Percentiles rank a stretch among this genome's conserved stretches.
These are phyloP conservation scores for Nephrotoma guestfalica DNA, from an alignment of 2,888 invertebrate species.

Conservation along the genomic window DNA sequence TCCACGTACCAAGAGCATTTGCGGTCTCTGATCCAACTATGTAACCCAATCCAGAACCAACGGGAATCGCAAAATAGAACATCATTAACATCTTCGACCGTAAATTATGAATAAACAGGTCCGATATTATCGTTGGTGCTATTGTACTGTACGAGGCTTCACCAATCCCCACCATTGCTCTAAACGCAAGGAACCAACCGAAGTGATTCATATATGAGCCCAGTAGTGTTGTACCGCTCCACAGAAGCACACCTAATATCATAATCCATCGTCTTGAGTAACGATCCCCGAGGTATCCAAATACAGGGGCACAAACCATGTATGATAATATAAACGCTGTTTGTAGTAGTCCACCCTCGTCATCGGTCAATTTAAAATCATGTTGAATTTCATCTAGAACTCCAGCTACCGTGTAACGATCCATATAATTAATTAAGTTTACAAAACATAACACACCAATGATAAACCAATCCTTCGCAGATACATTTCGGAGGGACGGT, in stretches of 20 bases:
- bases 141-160: conserved; percentile 99
- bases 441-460: conserved; percentile 77
- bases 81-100: conserved; percentile 90
- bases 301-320: conserved; percentile 94
- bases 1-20: conserved; percentile 58
- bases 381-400: conserved; percentile 63
- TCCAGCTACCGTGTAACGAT: conserved; percentile 94
- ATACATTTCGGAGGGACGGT: not conserved
- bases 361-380: conserved; percentile 61
- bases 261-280: conserved; percentile 84
- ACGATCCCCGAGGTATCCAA: conserved; percentile 95
- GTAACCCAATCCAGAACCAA: conserved; percentile 60
- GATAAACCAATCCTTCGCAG: conserved; percentile 35
- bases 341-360: conserved; percentile 70
- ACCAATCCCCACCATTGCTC: conserved; percentile 90
- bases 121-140: conserved; percentile 96
- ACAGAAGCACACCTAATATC: conserved; percentile 80
- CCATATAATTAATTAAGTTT: conserved; percentile 98
- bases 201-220: conserved; percentile 80
- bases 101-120: conserved; percentile 74
- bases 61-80: conserved; percentile 98
- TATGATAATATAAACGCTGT: conserved; percentile 94
- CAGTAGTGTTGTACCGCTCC: conserved; percentile 82
- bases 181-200: conserved; percentile 65
- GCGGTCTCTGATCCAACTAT: conserved; percentile 85